Conservation (phyloP, 2,113 vertebrate species). For the Monarcha castaneiventris region DNA sequence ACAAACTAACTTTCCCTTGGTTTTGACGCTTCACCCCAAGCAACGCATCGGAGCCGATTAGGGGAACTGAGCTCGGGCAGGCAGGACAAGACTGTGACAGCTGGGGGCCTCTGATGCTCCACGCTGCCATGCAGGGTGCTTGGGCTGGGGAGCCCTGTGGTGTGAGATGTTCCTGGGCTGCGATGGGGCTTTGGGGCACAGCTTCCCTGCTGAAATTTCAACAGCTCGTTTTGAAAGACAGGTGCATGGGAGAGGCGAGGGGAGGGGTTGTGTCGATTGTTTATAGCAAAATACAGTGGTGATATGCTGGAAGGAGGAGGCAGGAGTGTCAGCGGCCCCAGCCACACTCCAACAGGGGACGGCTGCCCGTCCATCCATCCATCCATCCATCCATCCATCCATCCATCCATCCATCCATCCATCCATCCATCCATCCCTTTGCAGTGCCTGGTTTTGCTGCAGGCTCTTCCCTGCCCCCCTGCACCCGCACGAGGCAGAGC, state of each 20-base stretch:
- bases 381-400: not conserved
- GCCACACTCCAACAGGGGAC: slow-evolving; percentile 74
- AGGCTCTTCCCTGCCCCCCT: slow-evolving; percentile 69
- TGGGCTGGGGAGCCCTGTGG: not conserved
- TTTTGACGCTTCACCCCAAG: slow-evolving; percentile 11
- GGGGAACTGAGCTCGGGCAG: not conserved
- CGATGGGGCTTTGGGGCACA: not conserved
- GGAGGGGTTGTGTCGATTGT: slow-evolving; percentile 66
- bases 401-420: slow-evolving; percentile 2
- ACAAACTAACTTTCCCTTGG: slow-evolving; percentile 24
- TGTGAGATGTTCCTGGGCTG: not conserved
- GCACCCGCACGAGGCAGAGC: slow-evolving; percentile 65
- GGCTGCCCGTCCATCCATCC: not conserved
- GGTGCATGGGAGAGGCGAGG: slow-evolving; percentile 2
- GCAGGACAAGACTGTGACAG: not conserved
- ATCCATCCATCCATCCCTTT: slow-evolving; percentile 5
- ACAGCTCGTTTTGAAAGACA: not conserved
- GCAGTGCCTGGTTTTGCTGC: slow-evolving; percentile 53
- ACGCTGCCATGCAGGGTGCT: not conserved
- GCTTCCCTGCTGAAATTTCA: not conserved
- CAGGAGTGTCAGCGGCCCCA: slow-evolving; percentile 65
- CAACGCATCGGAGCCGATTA: not conserved
- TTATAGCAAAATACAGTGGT: slow-evolving; percentile 67
- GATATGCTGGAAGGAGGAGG: slow-evolving; percentile 58
- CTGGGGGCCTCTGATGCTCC: not conserved